Conservation (phyloP, 1,140 invertebrate genomes). For the Lanistes nyassanus region DNA sequence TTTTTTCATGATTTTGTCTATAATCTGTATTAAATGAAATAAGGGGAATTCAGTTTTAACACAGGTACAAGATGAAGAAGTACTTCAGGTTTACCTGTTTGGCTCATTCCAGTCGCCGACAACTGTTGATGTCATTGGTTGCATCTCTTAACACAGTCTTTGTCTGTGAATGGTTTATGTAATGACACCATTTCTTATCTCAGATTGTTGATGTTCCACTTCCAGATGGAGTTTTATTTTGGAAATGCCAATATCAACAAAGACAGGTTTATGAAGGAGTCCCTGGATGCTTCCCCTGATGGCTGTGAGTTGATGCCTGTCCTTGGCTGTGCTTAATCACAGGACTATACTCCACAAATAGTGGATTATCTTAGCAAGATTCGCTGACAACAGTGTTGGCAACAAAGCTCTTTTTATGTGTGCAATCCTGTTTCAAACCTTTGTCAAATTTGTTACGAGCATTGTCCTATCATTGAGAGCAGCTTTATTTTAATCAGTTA, state of each 20-base stretch:
- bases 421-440: no score
- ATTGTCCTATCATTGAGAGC: no score
- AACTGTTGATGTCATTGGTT: not conserved
- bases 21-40: not conserved
- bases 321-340: not conserved
- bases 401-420: no score
- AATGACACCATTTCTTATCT: not conserved
- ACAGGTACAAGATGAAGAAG: no score
- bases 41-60: no score
- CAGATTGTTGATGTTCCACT: slow-evolving; percentile 21
- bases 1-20: not conserved
- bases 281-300: slow-evolving; percentile 73
- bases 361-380: no score
- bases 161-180: slow-evolving; percentile 14
- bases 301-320: slow-evolving; percentile 73
- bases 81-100: no score
- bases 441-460: no score
- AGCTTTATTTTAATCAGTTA: no score
- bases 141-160: not conserved
- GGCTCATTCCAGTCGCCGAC: no score
- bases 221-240: slow-evolving; percentile 94
- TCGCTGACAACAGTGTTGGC: no score
- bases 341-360: no score
- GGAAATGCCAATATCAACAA: slow-evolving; percentile 88
- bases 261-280: slow-evolving; percentile 80